Conservation (phyloP, 35 echinoderm and acorn worm genomes). For the Chiridota heheva region DNA sequence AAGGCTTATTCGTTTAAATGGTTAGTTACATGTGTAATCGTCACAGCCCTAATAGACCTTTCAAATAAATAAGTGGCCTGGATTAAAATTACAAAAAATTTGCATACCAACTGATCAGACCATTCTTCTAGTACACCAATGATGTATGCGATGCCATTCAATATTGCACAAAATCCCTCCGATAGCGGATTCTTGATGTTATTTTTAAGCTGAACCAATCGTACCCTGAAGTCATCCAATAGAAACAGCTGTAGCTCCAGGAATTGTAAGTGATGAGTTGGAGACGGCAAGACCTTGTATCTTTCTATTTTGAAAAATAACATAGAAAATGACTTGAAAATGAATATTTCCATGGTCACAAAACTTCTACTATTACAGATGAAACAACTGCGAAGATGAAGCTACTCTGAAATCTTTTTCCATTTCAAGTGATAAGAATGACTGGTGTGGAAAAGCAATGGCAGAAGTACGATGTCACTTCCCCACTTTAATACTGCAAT, state of each 20-base stretch:
- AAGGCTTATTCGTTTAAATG: no score
- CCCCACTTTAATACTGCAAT: no score
- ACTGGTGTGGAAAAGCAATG: no score
- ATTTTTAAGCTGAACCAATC: conserved; percentile 70
- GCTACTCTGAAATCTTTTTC: no score
- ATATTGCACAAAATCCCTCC: conserved; percentile 70
- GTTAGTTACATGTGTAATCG: no score
- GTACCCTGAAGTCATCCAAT: conserved; percentile 83
- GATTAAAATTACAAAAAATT: no score
- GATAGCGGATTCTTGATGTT: conserved; percentile 66
- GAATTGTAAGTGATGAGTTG: conserved; percentile 82
- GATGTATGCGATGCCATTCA: conserved; percentile 86
- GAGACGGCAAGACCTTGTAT: conserved; percentile 72
- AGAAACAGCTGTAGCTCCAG: conserved; percentile 84
- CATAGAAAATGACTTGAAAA: neutral
- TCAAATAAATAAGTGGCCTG: no score
- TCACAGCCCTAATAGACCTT: no score
- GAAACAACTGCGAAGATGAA: neutral
- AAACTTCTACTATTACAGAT: neutral
- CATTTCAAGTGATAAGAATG: no score
- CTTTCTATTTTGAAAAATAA: conserved; percentile 63
- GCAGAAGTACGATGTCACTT: no score
- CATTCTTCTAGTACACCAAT: conserved; percentile 80
- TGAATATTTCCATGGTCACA: neutral
- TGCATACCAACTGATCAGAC: conserved; percentile 87